A percentile compares a stretch with the other conserved stretches of the same genome.
These are phyloP conservation scores for Drosophila varians DNA, from an alignment of 1,140 invertebrate species.

Conservation along the genomic window DNA sequence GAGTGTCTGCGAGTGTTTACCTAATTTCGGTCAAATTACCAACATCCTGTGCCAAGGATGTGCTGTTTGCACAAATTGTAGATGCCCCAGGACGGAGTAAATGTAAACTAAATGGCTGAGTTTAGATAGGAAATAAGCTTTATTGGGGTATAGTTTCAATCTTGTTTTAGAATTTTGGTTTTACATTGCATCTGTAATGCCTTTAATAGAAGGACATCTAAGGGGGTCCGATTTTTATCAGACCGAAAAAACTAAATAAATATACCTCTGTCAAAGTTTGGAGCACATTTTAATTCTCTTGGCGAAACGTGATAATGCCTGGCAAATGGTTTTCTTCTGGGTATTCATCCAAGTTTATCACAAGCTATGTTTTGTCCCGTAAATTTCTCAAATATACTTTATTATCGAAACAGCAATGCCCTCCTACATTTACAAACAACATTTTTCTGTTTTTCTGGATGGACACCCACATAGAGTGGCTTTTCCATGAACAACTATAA, in stretches of 20 bases:
- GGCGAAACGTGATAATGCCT: constrained; percentile 55
- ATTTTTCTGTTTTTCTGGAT: not conserved
- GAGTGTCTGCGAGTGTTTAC: constrained; percentile 11
- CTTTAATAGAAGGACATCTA: too few relatives aligned
- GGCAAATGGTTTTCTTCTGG: constrained; percentile 41
- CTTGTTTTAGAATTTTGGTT: not conserved
- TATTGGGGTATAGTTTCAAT: not conserved
- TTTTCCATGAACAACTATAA: constrained; percentile 2
- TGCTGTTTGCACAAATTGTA: not conserved
- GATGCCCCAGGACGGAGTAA: not conserved
- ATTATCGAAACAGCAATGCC: constrained; percentile 21
- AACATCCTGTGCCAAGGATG: constrained; percentile 38
- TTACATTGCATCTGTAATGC: not conserved
- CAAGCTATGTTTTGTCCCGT: constrained; percentile 1
- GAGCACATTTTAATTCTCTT: constrained; percentile 24
- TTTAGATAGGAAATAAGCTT: not conserved
- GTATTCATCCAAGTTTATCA: constrained; percentile 50
- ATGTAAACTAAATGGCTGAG: not conserved
- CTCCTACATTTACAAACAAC: not conserved
- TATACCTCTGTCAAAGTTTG: not conserved
- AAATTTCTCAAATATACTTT: constrained; percentile 15
- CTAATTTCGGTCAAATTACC: constrained; percentile 39
- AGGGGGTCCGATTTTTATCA: too few relatives aligned
- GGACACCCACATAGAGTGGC: constrained; percentile 2
- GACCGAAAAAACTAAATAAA: not conserved